Evolutionary conservation across 2,888 invertebrate species (phyloP).

Genomic region (Resseliella maxima): DNA sequence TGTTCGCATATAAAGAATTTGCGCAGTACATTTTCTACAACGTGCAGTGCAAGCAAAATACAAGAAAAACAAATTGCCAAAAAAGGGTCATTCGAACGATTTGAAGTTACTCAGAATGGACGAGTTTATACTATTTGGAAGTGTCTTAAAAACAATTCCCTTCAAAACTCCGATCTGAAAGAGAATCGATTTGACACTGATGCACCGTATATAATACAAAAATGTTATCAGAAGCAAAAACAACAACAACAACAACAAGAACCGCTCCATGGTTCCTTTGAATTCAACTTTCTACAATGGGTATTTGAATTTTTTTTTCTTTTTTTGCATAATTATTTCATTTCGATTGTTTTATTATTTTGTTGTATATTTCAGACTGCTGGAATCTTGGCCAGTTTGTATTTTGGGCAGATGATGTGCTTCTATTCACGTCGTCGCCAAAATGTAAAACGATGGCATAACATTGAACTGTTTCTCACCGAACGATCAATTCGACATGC

Average conservation of each 20-base stretch:
- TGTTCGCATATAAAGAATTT: constrained; percentile 60
- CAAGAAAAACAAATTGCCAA: background rate
- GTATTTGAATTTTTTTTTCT: background rate
- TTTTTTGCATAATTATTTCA: background rate
- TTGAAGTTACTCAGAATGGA: background rate
- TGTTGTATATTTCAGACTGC: background rate
- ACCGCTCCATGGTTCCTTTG: background rate
- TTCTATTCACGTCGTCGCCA: background rate
- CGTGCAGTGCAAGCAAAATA: background rate
- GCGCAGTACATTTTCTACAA: constrained; percentile 41
- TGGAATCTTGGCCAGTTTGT: background rate
- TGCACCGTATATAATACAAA: background rate
- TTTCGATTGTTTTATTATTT: background rate
- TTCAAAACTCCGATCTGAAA: background rate
- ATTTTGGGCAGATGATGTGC: constrained; percentile 12
- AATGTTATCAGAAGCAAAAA: constrained; percentile 27
- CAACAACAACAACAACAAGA: background rate
- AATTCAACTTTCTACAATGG: background rate
- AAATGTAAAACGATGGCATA: background rate
- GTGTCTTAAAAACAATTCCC: background rate
- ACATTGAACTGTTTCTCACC: background rate
- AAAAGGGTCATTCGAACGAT: background rate
- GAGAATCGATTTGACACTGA: constrained; percentile 26
- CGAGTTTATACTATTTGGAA: background rate
- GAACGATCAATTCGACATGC: background rate